Evolutionary conservation across 2,113 vertebrate genomes (phyloP).

Genomic region (Muscicapa adusta): DNA sequence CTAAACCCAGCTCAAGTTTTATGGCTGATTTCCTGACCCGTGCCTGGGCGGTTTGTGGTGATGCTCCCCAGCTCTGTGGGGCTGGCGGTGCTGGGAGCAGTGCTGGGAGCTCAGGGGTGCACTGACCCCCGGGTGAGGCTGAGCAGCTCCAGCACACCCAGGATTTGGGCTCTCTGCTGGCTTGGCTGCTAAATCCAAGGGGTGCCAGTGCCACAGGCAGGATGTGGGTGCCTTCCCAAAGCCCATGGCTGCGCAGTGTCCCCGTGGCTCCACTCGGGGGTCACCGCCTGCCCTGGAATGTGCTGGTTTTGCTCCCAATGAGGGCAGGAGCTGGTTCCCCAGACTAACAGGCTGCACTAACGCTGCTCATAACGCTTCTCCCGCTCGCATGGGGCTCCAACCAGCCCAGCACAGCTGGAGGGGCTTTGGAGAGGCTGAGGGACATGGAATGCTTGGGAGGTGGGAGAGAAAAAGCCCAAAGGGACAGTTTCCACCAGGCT

Average conservation of each 20-base stretch:
- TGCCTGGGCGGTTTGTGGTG: fast-evolving
- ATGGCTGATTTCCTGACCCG: background rate
- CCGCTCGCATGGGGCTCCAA: background rate
- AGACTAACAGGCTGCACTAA: constrained; percentile 51
- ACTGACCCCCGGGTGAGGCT: background rate
- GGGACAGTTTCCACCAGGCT: background rate
- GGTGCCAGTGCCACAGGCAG: fast-evolving
- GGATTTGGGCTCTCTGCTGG: background rate
- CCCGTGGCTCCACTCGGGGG: fast-evolving
- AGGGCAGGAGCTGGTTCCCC: background rate
- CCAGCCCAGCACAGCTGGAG: background rate
- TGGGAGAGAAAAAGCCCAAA: background rate
- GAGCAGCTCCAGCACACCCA: background rate
- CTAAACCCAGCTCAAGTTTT: background rate
- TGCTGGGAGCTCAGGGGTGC: background rate
- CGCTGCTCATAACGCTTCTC: constrained; percentile 5
- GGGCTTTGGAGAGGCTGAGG: background rate
- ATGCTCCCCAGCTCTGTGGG: background rate
- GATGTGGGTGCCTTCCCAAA: fast-evolving
- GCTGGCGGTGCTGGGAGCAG: fast-evolving
- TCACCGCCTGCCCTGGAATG: fast-evolving
- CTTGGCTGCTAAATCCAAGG: background rate
- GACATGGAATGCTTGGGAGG: background rate
- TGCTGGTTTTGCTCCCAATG: fast-evolving
- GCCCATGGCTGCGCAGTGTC: fast-evolving